Evolutionary conservation across 2,888 invertebrate species (phyloP).

Genomic region (Allacma fusca): DNA sequence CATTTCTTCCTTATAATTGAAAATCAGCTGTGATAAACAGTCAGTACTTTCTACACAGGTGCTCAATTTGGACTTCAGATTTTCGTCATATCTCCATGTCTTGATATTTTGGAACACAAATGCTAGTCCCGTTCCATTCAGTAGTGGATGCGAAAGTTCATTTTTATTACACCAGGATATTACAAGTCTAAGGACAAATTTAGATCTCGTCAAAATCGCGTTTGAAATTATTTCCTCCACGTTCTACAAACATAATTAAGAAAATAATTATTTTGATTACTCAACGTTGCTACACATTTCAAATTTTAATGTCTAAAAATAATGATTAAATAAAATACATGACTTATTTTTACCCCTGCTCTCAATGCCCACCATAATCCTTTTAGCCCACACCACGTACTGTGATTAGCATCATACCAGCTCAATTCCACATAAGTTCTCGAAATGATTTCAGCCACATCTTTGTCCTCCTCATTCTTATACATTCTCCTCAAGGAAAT

Average conservation of each 20-base stretch:
- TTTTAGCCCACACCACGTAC: conserved; percentile 42
- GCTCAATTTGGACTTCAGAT: conserved; percentile 44
- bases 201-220: conserved; percentile 47
- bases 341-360: conserved; percentile 29
- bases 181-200: conserved; percentile 44
- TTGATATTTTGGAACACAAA: conserved; percentile 45
- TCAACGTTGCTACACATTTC: no score
- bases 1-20: conserved; percentile 53
- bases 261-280: conserved; percentile 1
- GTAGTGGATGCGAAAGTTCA: conserved; percentile 47
- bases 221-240: conserved; percentile 46
- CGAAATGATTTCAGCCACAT: conserved; percentile 40
- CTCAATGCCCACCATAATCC: conserved; percentile 42
- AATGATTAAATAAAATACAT: conserved; percentile 11
- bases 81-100: conserved; percentile 39
- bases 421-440: conserved; percentile 43
- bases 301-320: background rate
- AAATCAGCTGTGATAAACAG: conserved; percentile 44
- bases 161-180: conserved; percentile 36
- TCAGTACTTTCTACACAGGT: conserved; percentile 42
- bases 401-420: conserved; percentile 23
- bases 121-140: conserved; percentile 42
- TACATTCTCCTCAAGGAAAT: conserved; percentile 34
- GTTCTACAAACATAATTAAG: conserved; percentile 29
- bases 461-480: conserved; percentile 43